A percentile compares a stretch with the other conserved stretches of the same genome.
Evolutionary conservation across 2,888 invertebrate species (phyloP).

Genomic region (Gonocerus acuteangulatus): DNA sequence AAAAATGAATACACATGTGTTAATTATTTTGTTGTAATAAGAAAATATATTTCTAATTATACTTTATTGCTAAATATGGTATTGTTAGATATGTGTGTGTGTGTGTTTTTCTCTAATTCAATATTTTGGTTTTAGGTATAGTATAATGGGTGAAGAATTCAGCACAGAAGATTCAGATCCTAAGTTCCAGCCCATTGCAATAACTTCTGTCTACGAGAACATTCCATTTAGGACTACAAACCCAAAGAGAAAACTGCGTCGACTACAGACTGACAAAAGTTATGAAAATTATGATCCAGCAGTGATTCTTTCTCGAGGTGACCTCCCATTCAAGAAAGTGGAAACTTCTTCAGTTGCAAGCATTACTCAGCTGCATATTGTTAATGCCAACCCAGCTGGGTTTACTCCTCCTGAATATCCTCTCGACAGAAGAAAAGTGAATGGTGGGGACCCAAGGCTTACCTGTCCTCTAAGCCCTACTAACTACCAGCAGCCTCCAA

Average conservation of each 20-base stretch:
- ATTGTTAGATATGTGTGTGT: too few species aligned
- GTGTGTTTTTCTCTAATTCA: too few species aligned
- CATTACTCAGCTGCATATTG: constrained; percentile 39
- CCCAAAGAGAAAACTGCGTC: constrained; percentile 60
- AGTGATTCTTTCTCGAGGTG: constrained; percentile 39
- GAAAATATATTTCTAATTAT: too few species aligned
- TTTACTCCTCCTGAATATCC: constrained; percentile 48
- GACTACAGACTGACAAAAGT: constrained; percentile 49
- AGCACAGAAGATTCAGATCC: constrained; percentile 42
- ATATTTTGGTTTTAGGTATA: constrained; percentile 41
- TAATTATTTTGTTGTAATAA: too few species aligned
- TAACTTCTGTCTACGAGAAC: constrained; percentile 66
- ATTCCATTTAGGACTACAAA: constrained; percentile 63
- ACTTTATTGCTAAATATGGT: too few species aligned
- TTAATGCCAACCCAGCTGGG: constrained; percentile 26
- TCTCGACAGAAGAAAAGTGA: constrained; percentile 45
- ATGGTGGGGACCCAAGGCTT: constrained; percentile 26
- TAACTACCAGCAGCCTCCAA: constrained; percentile 84
- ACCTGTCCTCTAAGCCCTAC: constrained; percentile 74
- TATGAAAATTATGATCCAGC: constrained; percentile 56
- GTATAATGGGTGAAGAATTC: constrained; percentile 41
- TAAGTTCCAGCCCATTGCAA: constrained; percentile 56
- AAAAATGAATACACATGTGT: too few species aligned
- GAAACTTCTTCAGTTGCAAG: constrained; percentile 38
- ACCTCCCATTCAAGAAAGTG: constrained; percentile 39